Evolutionary conservation across 2,113 vertebrate genomes (phyloP), one percentile per base, ranked within the genome.

Genomic region (Monopterus albus): DNA sequence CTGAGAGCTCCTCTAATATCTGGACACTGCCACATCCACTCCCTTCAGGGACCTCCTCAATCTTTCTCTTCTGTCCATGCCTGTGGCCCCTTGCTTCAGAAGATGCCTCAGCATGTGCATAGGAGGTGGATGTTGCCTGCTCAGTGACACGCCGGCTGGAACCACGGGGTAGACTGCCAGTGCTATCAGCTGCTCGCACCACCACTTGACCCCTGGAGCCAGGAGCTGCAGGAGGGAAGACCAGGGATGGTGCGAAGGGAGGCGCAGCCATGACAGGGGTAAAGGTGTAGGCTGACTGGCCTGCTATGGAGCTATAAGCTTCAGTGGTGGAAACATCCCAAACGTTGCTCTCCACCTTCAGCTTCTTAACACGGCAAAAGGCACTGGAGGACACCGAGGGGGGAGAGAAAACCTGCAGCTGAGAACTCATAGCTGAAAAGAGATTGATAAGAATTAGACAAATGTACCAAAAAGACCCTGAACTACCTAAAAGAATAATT

Each of bases 341-440:
- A 62, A 94, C 93, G 72, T 95, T 95, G 89, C 94, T 95, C 91
- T 99, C 97, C 88, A 98, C 96, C 94, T 99, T 99, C 81, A 98
- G 93, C 93, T 99, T 99, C 92, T 99, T 99, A 52, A 97, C 96
- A 69, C 96, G 96, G 86, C 96, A 98, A 92, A 99, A 99, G 95
- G 96, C 97, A 96, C 96, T 98, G 92, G 97, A 97, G 90, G 96
- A 97, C 91, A 97, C 94, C 86, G 96, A 96, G 73, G 96, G 96
- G 78, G 97, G 95, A 60, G 97, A 97, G 92, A 99, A 99, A 89
- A 98, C 95, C 92, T 98, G 97, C 93, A 98, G 94, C 95, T 98
- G 97, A 82, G 97, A 98, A 92, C 95, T 96, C 97, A 99, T 99
- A 88, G 92, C 97, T 99, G 78, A 11, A 64, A 70, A 72, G 56